Base-by-base conservation (phyloP, 2,888 invertebrate genomes). In the Glaucopsyche alexis region DNA sequence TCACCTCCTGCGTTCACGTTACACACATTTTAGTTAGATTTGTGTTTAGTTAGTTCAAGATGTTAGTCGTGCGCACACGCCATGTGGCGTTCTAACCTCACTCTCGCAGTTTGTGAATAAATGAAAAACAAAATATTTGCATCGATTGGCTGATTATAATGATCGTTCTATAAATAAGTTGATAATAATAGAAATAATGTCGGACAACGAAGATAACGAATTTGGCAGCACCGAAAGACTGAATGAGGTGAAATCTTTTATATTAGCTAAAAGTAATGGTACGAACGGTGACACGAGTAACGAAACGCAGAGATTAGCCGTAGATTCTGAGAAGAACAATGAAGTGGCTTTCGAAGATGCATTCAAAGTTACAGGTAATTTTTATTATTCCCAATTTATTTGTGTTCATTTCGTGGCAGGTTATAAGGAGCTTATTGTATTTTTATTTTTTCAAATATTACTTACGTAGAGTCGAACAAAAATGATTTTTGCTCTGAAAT, bases 281-380 rank as follows among this genome's bases (percentile, higher is more conserved):
- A 29, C 60, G 2, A 60, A 79, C 80, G 79, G 79, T 74, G 79
- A 74, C 80, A 84, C 80, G 80, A 80, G 72, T 76, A 74, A 78
- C 76, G 80, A 79, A 78, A 79, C 72, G 71, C 80, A 74, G 55
- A 76, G 52, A 6, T 86, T 87, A 60, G 77, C 80, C 0, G 86
- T 87, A 49, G 83, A 80, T 73, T 74, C 80, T 6, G 84, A 82
- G 55, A 82, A 79, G 73, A 71, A 74, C 42, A 81, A 79, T 13
- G 91, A 89, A 76, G 77, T 86, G 0, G 84, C 79, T 38, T 93
- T 93, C 75, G 92, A 93, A 81, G 91, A 91, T 75, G 92, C 92
- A 0, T 90, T 93, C 75, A 91, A 91, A 77, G 75, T 88, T 64
- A 91, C 91, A 75, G 92, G 92, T 92, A 80, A 29, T 4, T 16